Base-by-base conservation (phyloP, 2,888 invertebrate genomes). In the Chymomyza caudatula region DNA sequence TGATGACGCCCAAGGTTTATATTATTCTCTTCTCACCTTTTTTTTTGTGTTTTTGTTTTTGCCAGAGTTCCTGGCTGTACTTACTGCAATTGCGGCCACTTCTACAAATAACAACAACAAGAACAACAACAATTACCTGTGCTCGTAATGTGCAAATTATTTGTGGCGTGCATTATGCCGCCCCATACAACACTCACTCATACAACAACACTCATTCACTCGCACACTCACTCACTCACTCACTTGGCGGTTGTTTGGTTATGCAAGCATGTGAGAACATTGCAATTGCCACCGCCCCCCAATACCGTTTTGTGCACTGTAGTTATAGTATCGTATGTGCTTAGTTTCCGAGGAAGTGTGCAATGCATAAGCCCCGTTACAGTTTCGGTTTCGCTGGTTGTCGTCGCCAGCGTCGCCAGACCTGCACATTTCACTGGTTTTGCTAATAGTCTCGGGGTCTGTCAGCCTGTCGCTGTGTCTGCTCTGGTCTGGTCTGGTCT, bases 61-160 rank as follows among this genome's bases (percentile, higher is more conserved):
- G 82, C 79, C 44, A 47, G 15, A n/a, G 17, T 8, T 47, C 15
- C 77, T 72, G 67, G 70, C 69, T 54, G 62, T 3, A 17, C 19
- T 47, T 15, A 19, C 47, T 47, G 15, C 23, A 59, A n/a, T 20
- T 23, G 25, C 57, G 43, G 13, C 52, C 37, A 49, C 22, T 20
- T 22, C 11, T 37, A 42, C 54, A 29, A 51, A 42, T 51, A 13
- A 51, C 49, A 29, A n/a, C n/a, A n/a, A n/a, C 44, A 58, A 47
- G 55, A 59, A 52, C 70, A 60, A 66, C 70, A 67, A 71, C 66
- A 63, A 71, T 71, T 71, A 71, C 71, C 70, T 71, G 25, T 56
- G 56, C 60, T 67, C 63, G 63, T 72, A 70, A 70, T 69, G 81
- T 80, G 84, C 73, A 80, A 76, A 84, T 85, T 77, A 75, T 83